These are phyloP conservation scores for Drosophila subquinaria DNA, from an alignment of 2,888 invertebrate genomes.

Conservation along the genomic window DNA sequence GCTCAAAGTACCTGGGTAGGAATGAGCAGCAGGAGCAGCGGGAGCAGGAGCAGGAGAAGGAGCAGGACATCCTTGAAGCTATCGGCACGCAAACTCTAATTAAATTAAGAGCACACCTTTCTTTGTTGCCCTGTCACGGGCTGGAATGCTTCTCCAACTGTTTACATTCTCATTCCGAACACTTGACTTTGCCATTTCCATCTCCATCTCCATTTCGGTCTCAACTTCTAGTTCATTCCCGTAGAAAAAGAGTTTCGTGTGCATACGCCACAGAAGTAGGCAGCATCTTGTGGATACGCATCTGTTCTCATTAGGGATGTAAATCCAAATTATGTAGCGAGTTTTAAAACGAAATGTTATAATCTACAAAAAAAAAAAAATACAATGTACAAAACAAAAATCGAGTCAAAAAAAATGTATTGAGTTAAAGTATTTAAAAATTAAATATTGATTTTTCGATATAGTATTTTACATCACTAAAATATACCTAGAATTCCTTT, in stretches of 20 bases:
- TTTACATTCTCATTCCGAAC: neutral
- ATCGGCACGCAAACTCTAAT: constrained; percentile 68
- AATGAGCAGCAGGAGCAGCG: constrained; percentile 7
- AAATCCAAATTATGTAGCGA: too few relatives aligned
- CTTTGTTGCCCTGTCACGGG: constrained; percentile 58
- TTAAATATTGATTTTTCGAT: too few relatives aligned
- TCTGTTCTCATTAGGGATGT: constrained; percentile 4
- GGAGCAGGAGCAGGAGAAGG: constrained; percentile 8
- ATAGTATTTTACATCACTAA: too few relatives aligned
- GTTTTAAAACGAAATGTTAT: too few relatives aligned
- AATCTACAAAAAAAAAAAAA: too few relatives aligned
- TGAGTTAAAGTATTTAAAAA: too few relatives aligned
- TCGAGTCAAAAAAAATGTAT: too few relatives aligned
- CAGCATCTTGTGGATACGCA: constrained; percentile 21
- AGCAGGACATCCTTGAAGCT: constrained; percentile 41
- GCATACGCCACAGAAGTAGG: neutral
- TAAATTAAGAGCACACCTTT: constrained; percentile 80
- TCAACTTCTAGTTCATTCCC: neutral
- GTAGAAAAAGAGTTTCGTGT: neutral
- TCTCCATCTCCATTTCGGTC: neutral
- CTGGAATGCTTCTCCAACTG: constrained; percentile 40
- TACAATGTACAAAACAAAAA: too few relatives aligned
- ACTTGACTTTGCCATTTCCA: neutral
- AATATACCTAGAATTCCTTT: too few relatives aligned
- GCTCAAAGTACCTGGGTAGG: neutral